Base-by-base conservation (phyloP, 2,888 invertebrate genomes). In the Kuschelorhynchus macadamiae region DNA sequence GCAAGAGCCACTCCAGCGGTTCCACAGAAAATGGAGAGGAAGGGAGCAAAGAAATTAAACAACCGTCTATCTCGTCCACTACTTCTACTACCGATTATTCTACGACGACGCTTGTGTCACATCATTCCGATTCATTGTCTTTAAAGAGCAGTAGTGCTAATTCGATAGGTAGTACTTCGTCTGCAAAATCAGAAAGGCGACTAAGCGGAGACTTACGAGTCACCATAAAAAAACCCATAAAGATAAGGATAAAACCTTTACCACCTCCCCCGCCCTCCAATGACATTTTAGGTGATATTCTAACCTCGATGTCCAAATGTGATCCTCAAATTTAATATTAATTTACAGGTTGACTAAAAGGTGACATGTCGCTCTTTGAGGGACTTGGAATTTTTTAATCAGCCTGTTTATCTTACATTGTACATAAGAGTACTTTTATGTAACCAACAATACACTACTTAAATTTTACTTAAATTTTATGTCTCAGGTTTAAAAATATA, bases 281-380 rank as follows among this genome's bases (percentile, higher is more conserved):
- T 14, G 83, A 83, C 71, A 76, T 83, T 46, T 76, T 83, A 44
- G 83, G 83, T 46, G 83, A 83, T 76, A 83, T 83, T 63, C 71
- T 83, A 47, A 83, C 83, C 72, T 78, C 81, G 70, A 83, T 83
- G 83, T 81, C 80, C 67, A 81, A 80, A 65, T 78, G 79, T 70
- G 80, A 81, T 74, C 79, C 78, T 41, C 78, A 78, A 63, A 80
- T 80, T 76, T 80, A 79, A 76, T 79, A 80, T 75, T 78, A 77
- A 75, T 71, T 30, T 55, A 73, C 73, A 71, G 72, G 65, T 74
- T 72, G 76, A 55, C 44, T 47, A 57, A 70, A 72, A 69, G 17
- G 11, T 44, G 52, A 32, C 33, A 46, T 30, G 25, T 44, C 33
- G 7, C 42, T 14, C 9, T 3, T 12, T 12, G 30, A 9, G 32